Base-by-base conservation (phyloP, 2,888 invertebrate genomes). In the Unio pictorum region DNA sequence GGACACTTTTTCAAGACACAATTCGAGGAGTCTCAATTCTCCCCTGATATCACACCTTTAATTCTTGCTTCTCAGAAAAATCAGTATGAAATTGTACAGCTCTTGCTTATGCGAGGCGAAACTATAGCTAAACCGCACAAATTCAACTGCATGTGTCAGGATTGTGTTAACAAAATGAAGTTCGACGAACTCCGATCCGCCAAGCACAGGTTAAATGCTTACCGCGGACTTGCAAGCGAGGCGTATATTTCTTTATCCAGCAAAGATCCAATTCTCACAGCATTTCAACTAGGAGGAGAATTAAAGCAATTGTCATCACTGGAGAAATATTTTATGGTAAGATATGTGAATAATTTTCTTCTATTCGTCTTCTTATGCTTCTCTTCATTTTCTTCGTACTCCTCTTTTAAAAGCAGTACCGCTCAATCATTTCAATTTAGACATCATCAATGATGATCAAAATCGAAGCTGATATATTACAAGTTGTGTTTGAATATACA, bases 301-400 rank as follows among this genome's bases (percentile, higher is more conserved):
- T 79, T 89, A 23, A 81, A 83, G 61, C 69, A 82, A n/a, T 75
- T 89, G 66, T 83, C 88, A 0, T 74, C 76, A 3, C 80, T 85
- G 30, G 88, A 89, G 66, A 89, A 89, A 71, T 87, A 89, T 75
- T 89, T 88, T 69, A 87, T 87, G 82, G 89, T 89, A 75, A 73
- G 66, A 59, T 15, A 34, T 45, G 26, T 59, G 59, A 55, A 54
- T 20, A 54, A 4, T 62, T 17, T 63, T 64, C 18, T 67, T 61
- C 4, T 30, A 8, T 28, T 61, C 4, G 1, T 45, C 45, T 45
- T 45, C 3, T 15, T 45, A 3, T 45, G 15, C 1, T 45, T 15
- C 3, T 45, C 45, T 45, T 45, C 45, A 45, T 45, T 3, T 45
- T 45, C 15, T 3, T 45, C 45, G 3, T 15, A 45, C 45, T 45